phyloP scores from a whole-genome alignment of 2,113 vertebrate genomes.

The Eulemur rufifrons region DNA sequence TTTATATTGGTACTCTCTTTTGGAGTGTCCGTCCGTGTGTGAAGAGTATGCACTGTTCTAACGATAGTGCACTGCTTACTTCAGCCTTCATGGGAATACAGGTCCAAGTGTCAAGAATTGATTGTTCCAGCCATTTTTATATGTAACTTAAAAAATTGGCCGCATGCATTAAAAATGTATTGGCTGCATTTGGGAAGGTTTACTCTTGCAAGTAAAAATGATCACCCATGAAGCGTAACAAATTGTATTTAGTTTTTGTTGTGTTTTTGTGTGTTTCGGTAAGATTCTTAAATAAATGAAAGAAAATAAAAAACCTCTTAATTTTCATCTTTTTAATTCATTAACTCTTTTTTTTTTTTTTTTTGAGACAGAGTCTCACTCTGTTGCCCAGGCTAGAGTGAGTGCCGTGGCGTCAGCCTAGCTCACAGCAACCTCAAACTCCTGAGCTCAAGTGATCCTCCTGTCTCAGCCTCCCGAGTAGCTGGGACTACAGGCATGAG shows the following conservation, averaged over 20 bases:
- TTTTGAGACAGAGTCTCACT: too few relatives aligned
- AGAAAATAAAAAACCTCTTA: too few relatives aligned
- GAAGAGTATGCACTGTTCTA: not conserved
- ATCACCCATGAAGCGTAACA: not conserved
- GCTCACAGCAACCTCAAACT: too few relatives aligned
- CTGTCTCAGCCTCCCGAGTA: too few relatives aligned
- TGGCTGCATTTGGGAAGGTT: not conserved
- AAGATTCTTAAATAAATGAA: slow-evolving; percentile 52
- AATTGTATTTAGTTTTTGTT: slow-evolving; percentile 29
- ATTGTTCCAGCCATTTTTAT: not conserved
- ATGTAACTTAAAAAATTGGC: not conserved
- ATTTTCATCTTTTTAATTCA: too few relatives aligned
- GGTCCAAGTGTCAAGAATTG: not conserved
- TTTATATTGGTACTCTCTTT: not conserved
- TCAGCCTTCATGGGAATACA: rapidly evolving
- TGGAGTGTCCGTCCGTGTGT: not conserved
- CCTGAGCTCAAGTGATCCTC: too few relatives aligned
- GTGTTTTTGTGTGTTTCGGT: slow-evolving; percentile 51
- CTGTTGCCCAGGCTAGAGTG: too few relatives aligned
- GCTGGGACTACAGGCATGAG: too few relatives aligned
- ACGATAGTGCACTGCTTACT: not conserved
- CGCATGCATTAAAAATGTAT: slow-evolving; percentile 39
- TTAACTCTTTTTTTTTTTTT: too few relatives aligned
- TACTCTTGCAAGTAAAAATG: not conserved
- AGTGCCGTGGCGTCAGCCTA: too few relatives aligned